Conservation (phyloP, 2,888 invertebrate species). For the Junonia oenone region DNA sequence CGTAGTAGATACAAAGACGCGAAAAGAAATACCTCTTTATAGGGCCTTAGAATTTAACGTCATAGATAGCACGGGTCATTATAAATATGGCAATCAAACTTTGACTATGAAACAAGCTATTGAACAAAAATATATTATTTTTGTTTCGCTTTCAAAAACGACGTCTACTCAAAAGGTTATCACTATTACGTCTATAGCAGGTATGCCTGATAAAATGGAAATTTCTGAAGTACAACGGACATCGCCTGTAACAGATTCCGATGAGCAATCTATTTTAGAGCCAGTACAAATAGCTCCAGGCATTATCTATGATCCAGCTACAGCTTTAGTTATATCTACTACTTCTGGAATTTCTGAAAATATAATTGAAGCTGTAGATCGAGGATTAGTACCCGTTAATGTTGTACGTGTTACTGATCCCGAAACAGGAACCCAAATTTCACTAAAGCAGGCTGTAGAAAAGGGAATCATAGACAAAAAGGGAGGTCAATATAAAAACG, state of each 20-base stretch:
- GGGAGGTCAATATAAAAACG: constrained; percentile 84
- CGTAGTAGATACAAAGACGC: constrained; percentile 88
- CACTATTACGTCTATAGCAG: constrained; percentile 85
- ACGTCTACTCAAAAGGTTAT: constrained; percentile 81
- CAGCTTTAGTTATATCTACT: constrained; percentile 86
- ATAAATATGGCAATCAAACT: constrained; percentile 72
- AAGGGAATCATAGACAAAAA: constrained; percentile 86
- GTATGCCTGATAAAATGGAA: constrained; percentile 86
- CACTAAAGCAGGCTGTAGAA: constrained; percentile 86
- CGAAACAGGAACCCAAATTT: constrained; percentile 81
- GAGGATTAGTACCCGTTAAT: constrained; percentile 84
- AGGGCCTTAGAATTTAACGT: constrained; percentile 89
- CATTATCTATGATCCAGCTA: constrained; percentile 88
- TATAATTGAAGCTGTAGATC: constrained; percentile 86
- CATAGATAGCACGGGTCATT: constrained; percentile 88
- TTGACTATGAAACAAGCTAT: constrained; percentile 89
- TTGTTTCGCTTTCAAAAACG: constrained; percentile 73
- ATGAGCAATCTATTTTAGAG: constrained; percentile 76
- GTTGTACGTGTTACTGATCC: constrained; percentile 86
- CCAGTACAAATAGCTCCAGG: constrained; percentile 86
- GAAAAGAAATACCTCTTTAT: constrained; percentile 82
- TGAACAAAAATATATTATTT: constrained; percentile 80
- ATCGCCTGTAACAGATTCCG: constrained; percentile 33
- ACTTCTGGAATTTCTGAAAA: constrained; percentile 85
- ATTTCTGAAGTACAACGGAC: constrained; percentile 73